These are phyloP conservation scores for Drosophila conformis DNA, from an alignment of 2,888 invertebrate genomes.

Conservation along the genomic window DNA sequence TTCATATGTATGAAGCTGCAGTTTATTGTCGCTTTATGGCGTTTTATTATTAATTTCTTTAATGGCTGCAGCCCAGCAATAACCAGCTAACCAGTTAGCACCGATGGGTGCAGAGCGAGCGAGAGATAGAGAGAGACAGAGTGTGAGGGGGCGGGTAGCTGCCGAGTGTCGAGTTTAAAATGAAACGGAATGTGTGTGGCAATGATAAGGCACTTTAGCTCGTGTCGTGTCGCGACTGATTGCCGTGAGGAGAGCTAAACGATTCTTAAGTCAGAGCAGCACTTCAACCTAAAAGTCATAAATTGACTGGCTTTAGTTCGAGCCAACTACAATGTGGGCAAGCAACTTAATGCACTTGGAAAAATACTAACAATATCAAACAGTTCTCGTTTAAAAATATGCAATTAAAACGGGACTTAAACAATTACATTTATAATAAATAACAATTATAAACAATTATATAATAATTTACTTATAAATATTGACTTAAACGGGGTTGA, in stretches of 20 bases:
- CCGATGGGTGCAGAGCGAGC: neutral
- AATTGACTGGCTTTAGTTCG: slow-evolving; percentile 7
- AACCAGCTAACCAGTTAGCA: slow-evolving; percentile 31
- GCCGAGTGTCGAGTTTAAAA: slow-evolving; percentile 35
- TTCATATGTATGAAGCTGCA: slow-evolving; percentile 60
- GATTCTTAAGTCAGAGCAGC: slow-evolving; percentile 21
- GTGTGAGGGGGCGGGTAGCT: slow-evolving; percentile 10
- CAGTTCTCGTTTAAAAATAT: neutral
- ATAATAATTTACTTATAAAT: neutral
- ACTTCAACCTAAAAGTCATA: slow-evolving; percentile 18
- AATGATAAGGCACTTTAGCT: slow-evolving; percentile 57
- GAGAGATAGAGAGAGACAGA: neutral
- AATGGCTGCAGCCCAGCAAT: slow-evolving; percentile 33
- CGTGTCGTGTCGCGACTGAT: slow-evolving; percentile 40
- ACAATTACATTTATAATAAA: neutral
- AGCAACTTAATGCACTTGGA: slow-evolving; percentile 1
- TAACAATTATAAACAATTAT: neutral
- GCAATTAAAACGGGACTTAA: neutral
- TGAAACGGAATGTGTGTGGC: slow-evolving; percentile 47
- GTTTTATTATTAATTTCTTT: slow-evolving; percentile 76
- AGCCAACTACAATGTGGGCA: neutral
- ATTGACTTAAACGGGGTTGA: neutral
- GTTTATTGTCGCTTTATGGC: slow-evolving; percentile 73
- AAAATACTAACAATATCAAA: neutral
- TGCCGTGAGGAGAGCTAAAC: slow-evolving; percentile 27